These are phyloP conservation scores for Ametastegia equiseti DNA, from an alignment of 2,888 invertebrate species.

Conservation along the genomic window DNA sequence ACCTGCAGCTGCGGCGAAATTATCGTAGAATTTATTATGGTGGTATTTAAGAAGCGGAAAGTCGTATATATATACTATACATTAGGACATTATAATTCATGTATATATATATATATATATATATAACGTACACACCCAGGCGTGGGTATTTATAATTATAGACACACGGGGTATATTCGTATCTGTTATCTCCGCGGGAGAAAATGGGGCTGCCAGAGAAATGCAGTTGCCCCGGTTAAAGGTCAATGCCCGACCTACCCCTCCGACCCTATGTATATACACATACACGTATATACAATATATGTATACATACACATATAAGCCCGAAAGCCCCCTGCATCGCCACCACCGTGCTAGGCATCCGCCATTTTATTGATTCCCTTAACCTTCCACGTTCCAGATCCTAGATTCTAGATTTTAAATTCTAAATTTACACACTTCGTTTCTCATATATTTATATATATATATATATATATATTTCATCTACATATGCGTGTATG, in stretches of 20 bases:
- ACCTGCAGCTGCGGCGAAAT: not conserved
- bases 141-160: not conserved
- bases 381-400: slow-evolving; percentile 68
- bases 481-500: no score
- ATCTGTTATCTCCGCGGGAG: slow-evolving; percentile 30
- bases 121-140: not conserved
- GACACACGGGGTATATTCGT: not conserved
- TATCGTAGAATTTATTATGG: not conserved
- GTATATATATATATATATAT: not conserved
- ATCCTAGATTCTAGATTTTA: slow-evolving; percentile 8
- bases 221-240: slow-evolving; percentile 73
- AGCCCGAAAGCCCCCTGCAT: slow-evolving; percentile 55
- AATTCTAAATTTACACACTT: not conserved
- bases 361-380: slow-evolving; percentile 67
- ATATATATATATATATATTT: no score
- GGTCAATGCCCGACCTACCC: slow-evolving; percentile 74
- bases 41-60: not conserved
- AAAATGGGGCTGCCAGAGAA: slow-evolving; percentile 37
- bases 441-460: no score
- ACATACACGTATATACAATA: no score
- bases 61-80: not conserved
- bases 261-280: no score
- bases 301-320: no score
- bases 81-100: not conserved
- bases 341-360: slow-evolving; percentile 54